Conservation (phyloP, 2,888 invertebrate genomes). For the Limnephilus lunatus region DNA sequence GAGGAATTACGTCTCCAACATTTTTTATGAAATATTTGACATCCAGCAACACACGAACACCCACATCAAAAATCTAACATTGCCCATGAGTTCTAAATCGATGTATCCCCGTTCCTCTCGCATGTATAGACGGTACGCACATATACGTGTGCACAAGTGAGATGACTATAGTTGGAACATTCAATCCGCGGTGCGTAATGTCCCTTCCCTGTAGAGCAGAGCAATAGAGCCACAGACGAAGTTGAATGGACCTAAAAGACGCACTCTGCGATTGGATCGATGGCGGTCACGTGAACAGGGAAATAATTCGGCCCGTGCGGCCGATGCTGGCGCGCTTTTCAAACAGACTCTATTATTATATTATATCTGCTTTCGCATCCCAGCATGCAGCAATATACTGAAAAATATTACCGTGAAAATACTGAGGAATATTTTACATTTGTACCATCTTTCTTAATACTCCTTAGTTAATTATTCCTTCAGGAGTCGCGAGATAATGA, state of each 20-base stretch:
- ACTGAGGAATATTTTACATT: background rate
- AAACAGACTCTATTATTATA: background rate
- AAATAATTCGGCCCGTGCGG: constrained; percentile 54
- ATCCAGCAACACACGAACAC: constrained; percentile 75
- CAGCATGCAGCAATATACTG: background rate
- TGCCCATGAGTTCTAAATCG: constrained; percentile 60
- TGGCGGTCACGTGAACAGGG: constrained; percentile 74
- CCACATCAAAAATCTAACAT: constrained; percentile 77
- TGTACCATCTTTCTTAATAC: background rate
- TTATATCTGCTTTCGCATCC: background rate
- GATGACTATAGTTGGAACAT: constrained; percentile 70
- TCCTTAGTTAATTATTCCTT: background rate
- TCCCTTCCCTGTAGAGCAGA: constrained; percentile 70
- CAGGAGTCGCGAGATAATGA: background rate
- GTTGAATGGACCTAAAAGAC: constrained; percentile 79
- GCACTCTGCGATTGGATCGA: constrained; percentile 79
- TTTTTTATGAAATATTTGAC: constrained; percentile 77
- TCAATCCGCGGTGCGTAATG: constrained; percentile 77
- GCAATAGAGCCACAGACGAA: constrained; percentile 70
- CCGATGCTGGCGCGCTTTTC: constrained; percentile 54
- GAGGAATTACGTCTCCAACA: constrained; percentile 64
- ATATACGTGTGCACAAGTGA: constrained; percentile 74
- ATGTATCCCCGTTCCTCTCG: constrained; percentile 74
- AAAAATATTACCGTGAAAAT: background rate
- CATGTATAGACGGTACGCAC: constrained; percentile 76